Evolutionary conservation across 1,140 invertebrate genomes (phyloP).

Genomic region (Drosophila pseudoobscura): DNA sequence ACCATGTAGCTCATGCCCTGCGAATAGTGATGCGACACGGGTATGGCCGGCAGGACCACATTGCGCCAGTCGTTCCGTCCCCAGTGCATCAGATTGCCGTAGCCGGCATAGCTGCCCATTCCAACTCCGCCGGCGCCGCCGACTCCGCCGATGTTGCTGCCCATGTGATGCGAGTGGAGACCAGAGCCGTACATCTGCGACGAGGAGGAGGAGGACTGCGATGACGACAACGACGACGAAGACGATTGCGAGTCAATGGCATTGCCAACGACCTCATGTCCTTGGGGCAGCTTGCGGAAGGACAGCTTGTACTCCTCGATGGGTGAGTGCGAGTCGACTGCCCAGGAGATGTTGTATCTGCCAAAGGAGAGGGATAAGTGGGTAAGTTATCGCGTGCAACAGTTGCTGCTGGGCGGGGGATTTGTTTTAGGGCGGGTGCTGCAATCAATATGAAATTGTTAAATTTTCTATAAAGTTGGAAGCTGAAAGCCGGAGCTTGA

Average conservation of each 20-base stretch:
- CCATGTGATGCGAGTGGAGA: constrained; percentile 72
- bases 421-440: constrained; percentile 50
- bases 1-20: constrained; percentile 87
- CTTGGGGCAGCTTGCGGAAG: constrained; percentile 86
- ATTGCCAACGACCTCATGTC: constrained; percentile 83
- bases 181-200: constrained; percentile 69
- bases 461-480: constrained; percentile 62
- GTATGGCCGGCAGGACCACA: constrained; percentile 85
- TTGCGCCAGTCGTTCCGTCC: constrained; percentile 85
- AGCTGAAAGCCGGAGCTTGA: constrained; percentile 15
- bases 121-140: constrained; percentile 18
- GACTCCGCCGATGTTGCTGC: constrained; percentile 56
- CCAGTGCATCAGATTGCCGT: constrained; percentile 82
- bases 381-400: constrained; percentile 64
- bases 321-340: constrained; percentile 86
- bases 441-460: constrained; percentile 78
- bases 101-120: constrained; percentile 68
- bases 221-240: constrained; percentile 67
- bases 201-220: constrained; percentile 50
- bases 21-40: constrained; percentile 83
- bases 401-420: constrained; percentile 53
- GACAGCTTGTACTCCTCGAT: constrained; percentile 87
- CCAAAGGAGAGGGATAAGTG: constrained; percentile 12
- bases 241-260: constrained; percentile 83
- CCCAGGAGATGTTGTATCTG: constrained; percentile 88